Evolutionary conservation across 2,113 vertebrate species (phyloP).

Genomic region (Myotis yumanensis): DNA sequence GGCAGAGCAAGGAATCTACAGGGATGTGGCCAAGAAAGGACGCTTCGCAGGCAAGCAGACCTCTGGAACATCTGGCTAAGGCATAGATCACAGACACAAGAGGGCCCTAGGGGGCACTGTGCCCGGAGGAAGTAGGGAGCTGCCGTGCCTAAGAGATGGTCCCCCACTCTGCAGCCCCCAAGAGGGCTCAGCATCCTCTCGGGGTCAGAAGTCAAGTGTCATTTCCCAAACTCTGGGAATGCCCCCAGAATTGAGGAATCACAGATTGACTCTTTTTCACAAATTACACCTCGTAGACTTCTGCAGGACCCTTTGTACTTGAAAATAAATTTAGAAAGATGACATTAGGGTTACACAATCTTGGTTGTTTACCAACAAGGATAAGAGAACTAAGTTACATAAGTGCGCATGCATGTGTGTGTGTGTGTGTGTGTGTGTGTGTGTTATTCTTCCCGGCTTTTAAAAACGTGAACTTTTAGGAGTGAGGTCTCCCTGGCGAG

Average conservation of each 20-base stretch:
- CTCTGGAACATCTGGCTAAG: neutral
- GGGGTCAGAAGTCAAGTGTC: neutral
- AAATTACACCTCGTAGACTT: neutral
- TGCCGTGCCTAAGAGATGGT: fast-evolving
- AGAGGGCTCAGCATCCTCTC: neutral
- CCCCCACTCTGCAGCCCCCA: neutral
- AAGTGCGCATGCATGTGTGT: neutral
- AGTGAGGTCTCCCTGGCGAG: neutral
- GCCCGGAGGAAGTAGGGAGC: neutral
- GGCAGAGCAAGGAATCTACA: fast-evolving
- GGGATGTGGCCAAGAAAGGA: neutral
- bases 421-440: neutral
- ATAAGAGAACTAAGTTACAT: neutral
- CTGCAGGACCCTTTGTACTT: neutral
- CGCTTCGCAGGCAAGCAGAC: neutral
- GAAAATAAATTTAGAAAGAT: neutral
- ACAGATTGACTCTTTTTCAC: neutral
- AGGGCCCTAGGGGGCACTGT: fast-evolving
- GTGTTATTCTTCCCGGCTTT: neutral
- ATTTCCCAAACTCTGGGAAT: neutral
- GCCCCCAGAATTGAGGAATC: neutral
- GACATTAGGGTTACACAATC: neutral
- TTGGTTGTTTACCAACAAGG: slow-evolving; percentile 6
- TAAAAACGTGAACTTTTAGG: neutral
- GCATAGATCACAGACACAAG: fast-evolving